Evolutionary conservation across 2,888 invertebrate genomes (phyloP).

Genomic region (Ganaspis brasiliensis): DNA sequence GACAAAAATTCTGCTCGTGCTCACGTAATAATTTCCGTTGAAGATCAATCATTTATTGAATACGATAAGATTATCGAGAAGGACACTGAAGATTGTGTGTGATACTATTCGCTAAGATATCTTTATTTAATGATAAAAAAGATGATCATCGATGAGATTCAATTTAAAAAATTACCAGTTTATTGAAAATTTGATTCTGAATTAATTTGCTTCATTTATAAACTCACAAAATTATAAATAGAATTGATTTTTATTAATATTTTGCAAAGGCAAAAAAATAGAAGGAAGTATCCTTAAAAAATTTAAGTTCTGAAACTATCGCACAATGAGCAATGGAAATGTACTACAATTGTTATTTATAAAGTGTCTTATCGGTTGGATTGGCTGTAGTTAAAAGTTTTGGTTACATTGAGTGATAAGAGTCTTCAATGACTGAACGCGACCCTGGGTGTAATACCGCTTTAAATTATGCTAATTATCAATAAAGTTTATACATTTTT

Average conservation of each 20-base stretch:
- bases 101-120: slow-evolving; percentile 26
- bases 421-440: slow-evolving; percentile 50
- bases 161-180: background rate
- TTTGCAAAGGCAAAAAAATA: background rate
- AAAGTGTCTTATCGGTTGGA: slow-evolving; percentile 59
- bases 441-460: background rate
- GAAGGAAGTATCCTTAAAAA: background rate
- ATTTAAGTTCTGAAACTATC: slow-evolving; percentile 53
- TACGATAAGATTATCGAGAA: slow-evolving; percentile 38
- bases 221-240: too few relatives aligned
- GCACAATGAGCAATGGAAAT: slow-evolving; percentile 62
- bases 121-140: slow-evolving; percentile 35
- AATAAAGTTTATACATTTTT: too few relatives aligned
- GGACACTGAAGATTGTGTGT: slow-evolving; percentile 30
- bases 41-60: slow-evolving; percentile 28
- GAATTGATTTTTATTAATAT: too few relatives aligned
- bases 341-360: slow-evolving; percentile 61
- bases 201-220: background rate
- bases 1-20: background rate
- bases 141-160: background rate
- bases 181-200: background rate
- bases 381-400: slow-evolving; percentile 62
- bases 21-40: slow-evolving; percentile 30
- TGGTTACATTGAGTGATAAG: slow-evolving; percentile 62
- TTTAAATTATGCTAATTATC: background rate